Evolutionary conservation across 2,888 invertebrate genomes (phyloP), one percentile per base, ranked within the genome.

Genomic region (Sycophila texana): DNA sequence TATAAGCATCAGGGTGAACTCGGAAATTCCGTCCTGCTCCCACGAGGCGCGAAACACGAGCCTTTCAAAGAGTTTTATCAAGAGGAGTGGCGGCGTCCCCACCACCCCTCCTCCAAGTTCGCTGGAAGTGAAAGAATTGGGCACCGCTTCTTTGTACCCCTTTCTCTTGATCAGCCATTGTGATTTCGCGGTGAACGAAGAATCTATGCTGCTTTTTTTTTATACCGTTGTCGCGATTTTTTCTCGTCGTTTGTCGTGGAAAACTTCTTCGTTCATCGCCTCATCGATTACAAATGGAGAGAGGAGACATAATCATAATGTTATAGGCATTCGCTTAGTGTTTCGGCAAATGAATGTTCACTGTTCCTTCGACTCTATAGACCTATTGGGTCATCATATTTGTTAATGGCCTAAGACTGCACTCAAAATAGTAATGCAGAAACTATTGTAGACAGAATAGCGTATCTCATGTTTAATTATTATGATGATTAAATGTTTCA

Each of bases 141-240:
- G 55, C 26, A 51, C 26, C 39, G 63, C 49, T 18, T 49, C 73
- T 77, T 81, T 75, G 65, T 80, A n/a, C 57, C 58, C 58, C 80
- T 63, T 60, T 61, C 53, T 60, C 80, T 80, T 84, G 84, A 85
- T 85, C 83, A 84, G 81, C 84, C 82, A 84, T 85, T 85, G 85
- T 85, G 73, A 78, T 78, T 73, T 74, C 68, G 20, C 58, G 66
- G 65, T 70, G 75, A 18, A 39, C 39, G 58, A 63, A 55, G 77
- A 71, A 72, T 77, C 60, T 53, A 78, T 47, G 73, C 47, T 47
- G 73, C 47, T 30, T 58, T 58, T 53, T 49, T 49, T 39, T 3
- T 26, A 26, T 51, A 16, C 4, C 20, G 58, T 63, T 12, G 13
- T 60, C 68, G 30, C 26, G 4, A 39, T 76, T 49, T 63, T 65